Evolutionary conservation across 2,888 invertebrate species (phyloP).

Genomic region (Leptinotarsa haldemani): DNA sequence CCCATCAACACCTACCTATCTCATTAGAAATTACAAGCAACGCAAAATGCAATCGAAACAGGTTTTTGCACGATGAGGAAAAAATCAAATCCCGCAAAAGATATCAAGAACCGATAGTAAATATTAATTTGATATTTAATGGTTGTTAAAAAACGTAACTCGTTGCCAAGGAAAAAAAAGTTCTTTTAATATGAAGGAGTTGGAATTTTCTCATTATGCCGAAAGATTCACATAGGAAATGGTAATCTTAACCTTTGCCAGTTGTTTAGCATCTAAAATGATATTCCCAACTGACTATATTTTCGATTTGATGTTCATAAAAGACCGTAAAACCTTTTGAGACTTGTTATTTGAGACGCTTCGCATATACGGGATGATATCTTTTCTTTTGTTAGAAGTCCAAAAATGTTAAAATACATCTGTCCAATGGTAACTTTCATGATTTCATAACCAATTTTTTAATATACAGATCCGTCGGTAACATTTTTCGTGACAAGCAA

Average conservation of each 20-base stretch:
- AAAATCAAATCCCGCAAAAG: slow-evolving; percentile 23
- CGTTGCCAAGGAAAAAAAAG: neutral
- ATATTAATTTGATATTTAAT: slow-evolving; percentile 35
- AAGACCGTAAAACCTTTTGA: too few relatives aligned
- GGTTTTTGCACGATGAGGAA: slow-evolving; percentile 24
- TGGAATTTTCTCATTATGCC: neutral
- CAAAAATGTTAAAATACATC: too few relatives aligned
- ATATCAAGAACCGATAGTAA: slow-evolving; percentile 29
- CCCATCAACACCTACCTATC: slow-evolving; percentile 38
- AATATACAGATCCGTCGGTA: too few relatives aligned
- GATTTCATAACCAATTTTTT: too few relatives aligned
- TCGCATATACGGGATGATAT: too few relatives aligned
- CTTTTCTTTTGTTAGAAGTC: too few relatives aligned
- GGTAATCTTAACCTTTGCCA: neutral
- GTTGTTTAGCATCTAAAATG: neutral
- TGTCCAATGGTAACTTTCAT: too few relatives aligned
- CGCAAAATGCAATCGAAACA: slow-evolving; percentile 23
- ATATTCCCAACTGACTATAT: neutral
- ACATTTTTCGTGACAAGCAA: too few relatives aligned
- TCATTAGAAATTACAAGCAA: slow-evolving; percentile 34
- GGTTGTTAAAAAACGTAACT: slow-evolving; percentile 6
- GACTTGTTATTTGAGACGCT: too few relatives aligned
- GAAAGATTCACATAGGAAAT: neutral
- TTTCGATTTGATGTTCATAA: too few relatives aligned
- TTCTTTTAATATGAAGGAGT: slow-evolving; percentile 2